These are phyloP conservation scores for Cremastobaeus sp. DNA, from an alignment of 2,888 invertebrate genomes.

Conservation along the genomic window DNA sequence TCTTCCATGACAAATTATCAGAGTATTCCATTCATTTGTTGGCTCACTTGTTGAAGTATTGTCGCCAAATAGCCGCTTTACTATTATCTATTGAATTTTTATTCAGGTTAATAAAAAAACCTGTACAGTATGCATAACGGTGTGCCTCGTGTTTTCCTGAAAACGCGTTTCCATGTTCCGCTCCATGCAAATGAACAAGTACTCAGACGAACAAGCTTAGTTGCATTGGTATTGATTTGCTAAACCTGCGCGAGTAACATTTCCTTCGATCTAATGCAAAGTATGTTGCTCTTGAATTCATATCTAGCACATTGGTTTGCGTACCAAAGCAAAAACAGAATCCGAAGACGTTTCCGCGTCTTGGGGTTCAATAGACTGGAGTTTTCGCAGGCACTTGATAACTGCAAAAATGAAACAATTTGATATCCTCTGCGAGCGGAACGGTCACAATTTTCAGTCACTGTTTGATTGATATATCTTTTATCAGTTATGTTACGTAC, in stretches of 20 bases:
- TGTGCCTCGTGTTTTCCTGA: too few relatives aligned
- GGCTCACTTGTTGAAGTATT: conserved; percentile 33
- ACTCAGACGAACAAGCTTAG: conserved; percentile 9
- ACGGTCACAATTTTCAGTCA: too few relatives aligned
- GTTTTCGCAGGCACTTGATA: too few relatives aligned
- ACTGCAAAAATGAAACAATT: too few relatives aligned
- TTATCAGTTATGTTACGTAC: too few relatives aligned
- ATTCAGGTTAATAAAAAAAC: conserved; percentile 19
- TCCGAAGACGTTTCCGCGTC: too few relatives aligned
- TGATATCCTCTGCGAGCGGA: too few relatives aligned
- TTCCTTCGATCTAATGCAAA: conserved; percentile 11
- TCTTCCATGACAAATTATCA: conserved; percentile 32
- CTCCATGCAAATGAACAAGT: conserved; percentile 9
- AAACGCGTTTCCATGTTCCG: not conserved
- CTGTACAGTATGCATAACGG: too few relatives aligned
- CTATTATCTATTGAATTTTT: conserved; percentile 18
- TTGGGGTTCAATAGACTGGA: too few relatives aligned
- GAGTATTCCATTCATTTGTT: conserved; percentile 33
- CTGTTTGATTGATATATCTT: too few relatives aligned
- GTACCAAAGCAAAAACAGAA: too few relatives aligned
- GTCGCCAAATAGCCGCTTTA: conserved; percentile 2
- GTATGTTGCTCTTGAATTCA: conserved; percentile 8
- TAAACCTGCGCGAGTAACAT: conserved; percentile 5
- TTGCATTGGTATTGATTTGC: not conserved
- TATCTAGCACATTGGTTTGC: too few relatives aligned